Percentiles rank a stretch among this genome's conserved stretches.
Conservation (phyloP, 92 coral and sea anemone species). For the Palythoa caribaeorum region DNA sequence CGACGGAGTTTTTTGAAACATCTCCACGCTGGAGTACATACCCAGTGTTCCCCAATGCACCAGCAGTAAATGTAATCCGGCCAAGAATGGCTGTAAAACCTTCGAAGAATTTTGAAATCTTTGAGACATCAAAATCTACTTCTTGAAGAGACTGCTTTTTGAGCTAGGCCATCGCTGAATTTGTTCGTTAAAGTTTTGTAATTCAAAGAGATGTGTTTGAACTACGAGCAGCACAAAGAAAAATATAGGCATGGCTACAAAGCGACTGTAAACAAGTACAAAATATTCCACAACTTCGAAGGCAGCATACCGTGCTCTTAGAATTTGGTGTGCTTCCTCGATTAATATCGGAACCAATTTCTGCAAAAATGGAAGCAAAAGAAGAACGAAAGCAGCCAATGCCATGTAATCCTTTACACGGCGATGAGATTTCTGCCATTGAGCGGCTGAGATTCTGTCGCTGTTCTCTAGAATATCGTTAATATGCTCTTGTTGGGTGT, state of each 20-base stretch:
- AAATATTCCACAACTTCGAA: conserved; percentile 65
- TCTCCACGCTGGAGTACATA: conserved; percentile 60
- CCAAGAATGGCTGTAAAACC: conserved; percentile 62
- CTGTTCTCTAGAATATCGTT: conserved; percentile 52
- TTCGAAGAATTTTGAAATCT: conserved; percentile 44
- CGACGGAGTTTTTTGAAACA: conserved; percentile 50
- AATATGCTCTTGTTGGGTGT: conserved; percentile 46
- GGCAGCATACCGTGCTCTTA: conserved; percentile 54
- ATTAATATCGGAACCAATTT: conserved; percentile 67
- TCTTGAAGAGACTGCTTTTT: conserved; percentile 41
- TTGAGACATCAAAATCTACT: conserved; percentile 45
- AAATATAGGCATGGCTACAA: conserved; percentile 63
- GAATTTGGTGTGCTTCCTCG: conserved; percentile 47
- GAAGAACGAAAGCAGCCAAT: conserved; percentile 52
- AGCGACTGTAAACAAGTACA: conserved; percentile 67
- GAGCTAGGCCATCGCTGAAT: conserved; percentile 13
- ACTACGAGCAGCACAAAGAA: conserved; percentile 61
- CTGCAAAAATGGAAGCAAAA: conserved; percentile 55
- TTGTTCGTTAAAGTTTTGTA: conserved; percentile 48
- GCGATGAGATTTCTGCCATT: conserved; percentile 38
- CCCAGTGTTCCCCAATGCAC: conserved; percentile 66
- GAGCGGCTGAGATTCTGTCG: conserved; percentile 26
- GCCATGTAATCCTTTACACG: conserved; percentile 64
- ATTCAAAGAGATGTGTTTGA: conserved; percentile 53
- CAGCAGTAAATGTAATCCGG: conserved; percentile 52